These are phyloP conservation scores for Pteronotus mesoamericanus DNA, from an alignment of 2,797 vertebrate species.

Conservation along the genomic window DNA sequence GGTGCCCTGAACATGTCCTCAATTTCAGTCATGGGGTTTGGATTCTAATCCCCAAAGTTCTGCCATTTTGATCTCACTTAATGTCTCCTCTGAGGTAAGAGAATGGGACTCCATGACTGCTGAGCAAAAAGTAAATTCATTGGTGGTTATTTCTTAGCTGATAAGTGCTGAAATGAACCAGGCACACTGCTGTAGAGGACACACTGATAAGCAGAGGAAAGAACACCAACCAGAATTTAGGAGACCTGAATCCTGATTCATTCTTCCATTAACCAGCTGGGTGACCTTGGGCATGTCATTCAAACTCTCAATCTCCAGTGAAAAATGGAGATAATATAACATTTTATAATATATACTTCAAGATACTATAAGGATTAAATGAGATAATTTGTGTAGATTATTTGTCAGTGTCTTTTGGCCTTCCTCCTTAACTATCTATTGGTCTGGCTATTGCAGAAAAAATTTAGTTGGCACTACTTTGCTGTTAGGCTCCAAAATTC, in stretches of 20 bases:
- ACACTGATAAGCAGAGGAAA: neutral
- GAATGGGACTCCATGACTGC: neutral
- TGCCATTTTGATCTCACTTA: neutral
- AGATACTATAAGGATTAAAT: neutral
- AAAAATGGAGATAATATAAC: neutral
- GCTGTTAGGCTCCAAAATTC: neutral
- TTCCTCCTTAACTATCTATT: neutral
- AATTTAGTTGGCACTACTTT: neutral
- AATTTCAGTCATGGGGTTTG: neutral
- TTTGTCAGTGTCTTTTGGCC: neutral
- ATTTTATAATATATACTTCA: neutral
- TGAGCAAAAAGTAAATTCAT: no score
- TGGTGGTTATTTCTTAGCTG: no score
- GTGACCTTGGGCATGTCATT: neutral
- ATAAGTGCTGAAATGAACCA: neutral
- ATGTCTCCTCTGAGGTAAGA: neutral
- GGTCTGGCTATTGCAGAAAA: neutral
- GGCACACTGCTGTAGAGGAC: neutral
- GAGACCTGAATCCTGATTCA: neutral
- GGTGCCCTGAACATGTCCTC: neutral
- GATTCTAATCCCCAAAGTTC: neutral
- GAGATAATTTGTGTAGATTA: slow-evolving; percentile 40
- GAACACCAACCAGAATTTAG: neutral
- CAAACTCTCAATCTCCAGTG: neutral
- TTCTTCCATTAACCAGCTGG: neutral